phyloP scores from a whole-genome alignment of 2,888 invertebrate genomes.

The Caradrina kadenii region DNA sequence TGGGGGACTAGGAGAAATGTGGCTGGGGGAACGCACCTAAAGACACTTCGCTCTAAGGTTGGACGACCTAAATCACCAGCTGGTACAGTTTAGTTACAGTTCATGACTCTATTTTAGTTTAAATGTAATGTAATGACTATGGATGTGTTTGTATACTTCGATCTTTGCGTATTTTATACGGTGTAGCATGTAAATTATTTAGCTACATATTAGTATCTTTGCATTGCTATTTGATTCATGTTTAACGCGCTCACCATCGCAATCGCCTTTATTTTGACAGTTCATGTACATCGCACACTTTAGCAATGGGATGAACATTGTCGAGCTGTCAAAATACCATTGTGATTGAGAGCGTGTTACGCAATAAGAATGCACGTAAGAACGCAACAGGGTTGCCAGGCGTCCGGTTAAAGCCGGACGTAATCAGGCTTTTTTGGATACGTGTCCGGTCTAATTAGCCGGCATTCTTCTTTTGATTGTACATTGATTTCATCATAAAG shows the following conservation, averaged over 20 bases:
- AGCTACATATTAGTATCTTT: slow-evolving; percentile 13
- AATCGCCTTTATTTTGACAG: slow-evolving; percentile 6
- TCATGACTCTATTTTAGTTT: slow-evolving; percentile 39
- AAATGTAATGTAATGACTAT: slow-evolving; percentile 21
- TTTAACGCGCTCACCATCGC: background rate
- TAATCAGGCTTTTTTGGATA: too few relatives aligned
- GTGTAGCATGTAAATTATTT: slow-evolving; percentile 36
- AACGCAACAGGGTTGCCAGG: too few relatives aligned
- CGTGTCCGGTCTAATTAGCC: too few relatives aligned
- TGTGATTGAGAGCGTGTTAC: background rate
- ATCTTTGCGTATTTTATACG: slow-evolving; percentile 19
- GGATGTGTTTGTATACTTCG: slow-evolving; percentile 28
- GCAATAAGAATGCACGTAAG: background rate
- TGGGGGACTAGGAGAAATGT: slow-evolving; percentile 11
- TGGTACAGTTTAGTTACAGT: slow-evolving; percentile 38
- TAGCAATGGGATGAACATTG: slow-evolving; percentile 10
- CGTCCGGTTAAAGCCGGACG: too few relatives aligned
- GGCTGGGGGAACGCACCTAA: slow-evolving; percentile 50
- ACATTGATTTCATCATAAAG: too few relatives aligned
- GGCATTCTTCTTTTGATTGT: too few relatives aligned
- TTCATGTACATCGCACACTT: background rate
- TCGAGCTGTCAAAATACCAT: slow-evolving; percentile 6
- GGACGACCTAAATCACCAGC: slow-evolving; percentile 47
- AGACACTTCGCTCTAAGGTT: slow-evolving; percentile 50
- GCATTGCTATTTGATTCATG: background rate